Conservation (phyloP, 2,888 invertebrate species). For the Mesodorylaimus sp. region DNA sequence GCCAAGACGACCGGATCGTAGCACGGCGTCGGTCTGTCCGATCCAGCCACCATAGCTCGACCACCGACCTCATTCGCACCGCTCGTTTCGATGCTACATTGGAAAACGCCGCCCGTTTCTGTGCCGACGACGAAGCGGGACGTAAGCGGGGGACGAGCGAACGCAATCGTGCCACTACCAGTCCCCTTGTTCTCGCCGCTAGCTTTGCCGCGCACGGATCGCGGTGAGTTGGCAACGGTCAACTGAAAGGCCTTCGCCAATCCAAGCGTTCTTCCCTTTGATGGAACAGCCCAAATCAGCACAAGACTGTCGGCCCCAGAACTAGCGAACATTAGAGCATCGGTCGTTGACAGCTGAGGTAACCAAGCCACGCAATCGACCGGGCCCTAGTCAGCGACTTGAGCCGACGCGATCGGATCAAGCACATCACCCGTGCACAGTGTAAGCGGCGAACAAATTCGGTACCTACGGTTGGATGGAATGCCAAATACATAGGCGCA, state of each 20-base stretch:
- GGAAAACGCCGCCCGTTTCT: conserved; percentile 8
- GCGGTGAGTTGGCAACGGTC: background rate
- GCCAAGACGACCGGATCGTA: conserved; percentile 1
- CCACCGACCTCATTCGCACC: background rate
- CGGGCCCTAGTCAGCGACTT: background rate
- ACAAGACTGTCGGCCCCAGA: conserved; percentile 3
- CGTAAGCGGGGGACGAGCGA: background rate
- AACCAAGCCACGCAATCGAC: conserved; percentile 1
- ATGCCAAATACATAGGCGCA: background rate
- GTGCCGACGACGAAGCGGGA: conserved; percentile 3
- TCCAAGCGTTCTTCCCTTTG: background rate
- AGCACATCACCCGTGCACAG: too few species aligned
- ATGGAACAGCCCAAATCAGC: conserved; percentile 1
- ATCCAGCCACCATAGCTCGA: background rate
- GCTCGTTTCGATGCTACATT: background rate
- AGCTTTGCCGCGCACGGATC: background rate
- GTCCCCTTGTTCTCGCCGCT: background rate
- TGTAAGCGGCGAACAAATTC: conserved; percentile 1
- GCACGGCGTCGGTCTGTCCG: background rate
- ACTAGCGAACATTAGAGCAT: background rate
- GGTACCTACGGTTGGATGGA: conserved; percentile 6
- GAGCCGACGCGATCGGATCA: too few species aligned
- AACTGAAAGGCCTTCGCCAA: background rate
- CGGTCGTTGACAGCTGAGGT: background rate
- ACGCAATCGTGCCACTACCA: background rate